A percentile compares a stretch with the other conserved stretches of the same genome.
Conservation (phyloP, 1,140 invertebrate genomes). For the Matsumurasca onukii region DNA sequence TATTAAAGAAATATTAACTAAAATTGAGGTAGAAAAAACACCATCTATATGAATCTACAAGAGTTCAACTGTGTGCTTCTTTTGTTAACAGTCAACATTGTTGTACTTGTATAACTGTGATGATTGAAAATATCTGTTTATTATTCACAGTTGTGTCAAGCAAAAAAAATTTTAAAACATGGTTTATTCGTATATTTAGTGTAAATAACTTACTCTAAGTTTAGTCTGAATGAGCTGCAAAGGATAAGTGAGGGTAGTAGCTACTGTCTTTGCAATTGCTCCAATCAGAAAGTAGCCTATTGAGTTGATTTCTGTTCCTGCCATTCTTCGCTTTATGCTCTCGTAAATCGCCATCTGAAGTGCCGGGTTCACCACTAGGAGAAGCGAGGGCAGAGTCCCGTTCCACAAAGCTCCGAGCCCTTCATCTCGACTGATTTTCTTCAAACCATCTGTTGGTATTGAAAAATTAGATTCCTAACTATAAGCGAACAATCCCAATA, state of each 20-base stretch:
- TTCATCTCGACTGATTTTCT: slow-evolving; percentile 51
- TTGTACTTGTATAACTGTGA: too few relatives aligned
- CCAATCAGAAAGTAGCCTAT: slow-evolving; percentile 64
- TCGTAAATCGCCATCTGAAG: slow-evolving; percentile 93
- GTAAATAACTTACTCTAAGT: slow-evolving; percentile 58
- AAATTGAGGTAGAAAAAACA: too few relatives aligned
- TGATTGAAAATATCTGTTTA: too few relatives aligned
- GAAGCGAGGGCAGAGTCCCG: slow-evolving; percentile 76
- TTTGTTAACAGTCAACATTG: too few relatives aligned
- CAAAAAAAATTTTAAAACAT: too few relatives aligned
- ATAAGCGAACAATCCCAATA: neutral
- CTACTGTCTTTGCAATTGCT: slow-evolving; percentile 76
- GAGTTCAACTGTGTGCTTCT: too few relatives aligned
- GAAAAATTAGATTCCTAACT: neutral
- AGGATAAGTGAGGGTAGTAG: slow-evolving; percentile 85
- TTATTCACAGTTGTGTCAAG: too few relatives aligned
- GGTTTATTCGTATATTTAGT: too few relatives aligned
- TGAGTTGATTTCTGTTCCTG: slow-evolving; percentile 52
- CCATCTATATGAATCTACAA: too few relatives aligned
- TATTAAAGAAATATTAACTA: too few relatives aligned
- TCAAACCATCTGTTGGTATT: slow-evolving; percentile 51
- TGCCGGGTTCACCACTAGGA: slow-evolving; percentile 84
- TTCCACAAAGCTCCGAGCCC: slow-evolving; percentile 68
- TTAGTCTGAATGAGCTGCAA: slow-evolving; percentile 84
- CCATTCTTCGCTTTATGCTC: slow-evolving; percentile 64